Evolutionary conservation across 2,797 vertebrate species (phyloP).

Genomic region (Falco peregrinus): DNA sequence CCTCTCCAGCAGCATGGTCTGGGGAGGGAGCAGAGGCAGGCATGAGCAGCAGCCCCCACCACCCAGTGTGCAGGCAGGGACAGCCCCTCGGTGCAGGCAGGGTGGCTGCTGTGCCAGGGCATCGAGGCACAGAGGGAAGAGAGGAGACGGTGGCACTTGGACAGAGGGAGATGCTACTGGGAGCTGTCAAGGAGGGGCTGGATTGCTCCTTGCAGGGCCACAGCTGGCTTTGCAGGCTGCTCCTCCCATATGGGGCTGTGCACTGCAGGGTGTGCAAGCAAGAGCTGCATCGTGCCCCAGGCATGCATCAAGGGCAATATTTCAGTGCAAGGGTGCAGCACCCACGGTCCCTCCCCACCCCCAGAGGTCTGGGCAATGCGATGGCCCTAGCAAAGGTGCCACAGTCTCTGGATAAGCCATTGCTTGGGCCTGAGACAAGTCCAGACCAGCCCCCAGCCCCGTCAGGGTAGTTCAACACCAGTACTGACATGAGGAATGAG

Average conservation of each 20-base stretch:
- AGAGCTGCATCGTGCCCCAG: not conserved
- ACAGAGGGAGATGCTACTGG: not conserved
- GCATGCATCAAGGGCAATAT: fast-evolving
- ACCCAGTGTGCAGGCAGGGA: not conserved
- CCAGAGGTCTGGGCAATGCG: not conserved
- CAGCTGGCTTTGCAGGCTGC: not conserved
- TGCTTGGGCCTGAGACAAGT: not conserved
- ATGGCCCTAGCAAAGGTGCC: not conserved
- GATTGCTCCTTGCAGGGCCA: not conserved
- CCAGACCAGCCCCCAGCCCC: not conserved
- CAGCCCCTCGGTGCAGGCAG: not conserved
- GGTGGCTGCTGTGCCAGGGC: not conserved
- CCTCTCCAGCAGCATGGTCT: slow-evolving; percentile 95
- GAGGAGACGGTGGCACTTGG: not conserved
- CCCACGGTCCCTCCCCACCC: fast-evolving
- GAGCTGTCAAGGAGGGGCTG: not conserved
- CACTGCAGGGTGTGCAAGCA: not conserved
- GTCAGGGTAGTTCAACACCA: not conserved
- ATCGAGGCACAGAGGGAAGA: not conserved
- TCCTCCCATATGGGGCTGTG: not conserved
- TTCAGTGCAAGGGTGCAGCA: fast-evolving
- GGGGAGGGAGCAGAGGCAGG: not conserved
- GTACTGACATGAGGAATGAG: not conserved
- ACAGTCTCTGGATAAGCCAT: not conserved
- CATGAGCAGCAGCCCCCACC: not conserved